Conservation (phyloP, 1,140 invertebrate species). For the Drosophila sulfurigaster region DNA sequence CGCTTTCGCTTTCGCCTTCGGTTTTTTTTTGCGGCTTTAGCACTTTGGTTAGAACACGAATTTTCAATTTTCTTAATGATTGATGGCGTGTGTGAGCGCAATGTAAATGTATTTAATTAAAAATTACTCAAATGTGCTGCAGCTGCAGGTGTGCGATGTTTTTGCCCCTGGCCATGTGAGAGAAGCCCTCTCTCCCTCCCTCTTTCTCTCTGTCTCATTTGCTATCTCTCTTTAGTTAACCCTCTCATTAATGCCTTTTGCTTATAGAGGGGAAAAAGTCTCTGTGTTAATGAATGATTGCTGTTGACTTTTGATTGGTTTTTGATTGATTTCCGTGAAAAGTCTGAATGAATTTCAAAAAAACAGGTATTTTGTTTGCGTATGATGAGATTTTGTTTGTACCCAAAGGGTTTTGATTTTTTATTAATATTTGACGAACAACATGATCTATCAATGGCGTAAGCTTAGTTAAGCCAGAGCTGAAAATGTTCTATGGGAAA, state of each 20-base stretch:
- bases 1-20: constrained; percentile 29
- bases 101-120: constrained; percentile 56
- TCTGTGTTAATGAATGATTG: constrained; percentile 31
- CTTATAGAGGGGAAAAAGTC: constrained; percentile 9
- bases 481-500: neutral
- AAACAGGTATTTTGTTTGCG: constrained; percentile 15
- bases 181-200: neutral
- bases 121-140: constrained; percentile 26
- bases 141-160: constrained; percentile 49
- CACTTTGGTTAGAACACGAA: constrained; percentile 36
- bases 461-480: neutral
- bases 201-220: no score
- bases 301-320: constrained; percentile 38
- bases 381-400: constrained; percentile 17
- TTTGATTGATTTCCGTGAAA: constrained; percentile 41
- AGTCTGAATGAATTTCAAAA: constrained; percentile 23
- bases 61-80: constrained; percentile 52
- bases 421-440: neutral
- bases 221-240: neutral
- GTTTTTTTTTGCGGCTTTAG: constrained; percentile 41
- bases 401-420: constrained; percentile 13
- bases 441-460: neutral
- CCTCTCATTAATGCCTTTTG: neutral
- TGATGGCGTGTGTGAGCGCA: constrained; percentile 40
- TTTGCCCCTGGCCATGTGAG: neutral